Conservation (phyloP, 1,140 invertebrate species). For the Neodiprion pinetum region DNA sequence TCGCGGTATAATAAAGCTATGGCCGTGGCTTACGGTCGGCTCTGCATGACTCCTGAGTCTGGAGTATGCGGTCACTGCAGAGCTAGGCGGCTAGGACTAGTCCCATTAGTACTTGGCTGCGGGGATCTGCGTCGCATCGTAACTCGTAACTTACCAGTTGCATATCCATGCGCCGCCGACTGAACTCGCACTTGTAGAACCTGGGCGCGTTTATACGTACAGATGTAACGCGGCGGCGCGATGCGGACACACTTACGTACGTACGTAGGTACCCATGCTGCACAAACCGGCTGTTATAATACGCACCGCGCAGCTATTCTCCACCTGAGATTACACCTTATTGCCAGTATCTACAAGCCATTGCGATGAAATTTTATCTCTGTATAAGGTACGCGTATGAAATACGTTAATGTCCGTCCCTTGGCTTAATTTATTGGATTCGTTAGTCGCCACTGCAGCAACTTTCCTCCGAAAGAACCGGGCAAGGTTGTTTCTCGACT, state of each 20-base stretch:
- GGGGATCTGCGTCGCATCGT: constrained; percentile 34
- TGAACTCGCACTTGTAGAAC: constrained; percentile 34
- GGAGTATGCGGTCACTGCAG: neutral
- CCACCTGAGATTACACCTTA: neutral
- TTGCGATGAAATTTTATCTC: neutral
- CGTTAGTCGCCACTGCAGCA: neutral
- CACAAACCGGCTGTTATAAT: too few relatives aligned
- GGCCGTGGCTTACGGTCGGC: too few relatives aligned
- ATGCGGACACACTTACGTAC: too few relatives aligned
- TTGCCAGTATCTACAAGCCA: neutral
- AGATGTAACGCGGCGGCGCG: too few relatives aligned
- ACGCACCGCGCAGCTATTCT: too few relatives aligned
- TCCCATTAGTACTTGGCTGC: constrained; percentile 40
- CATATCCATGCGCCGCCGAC: constrained; percentile 16
- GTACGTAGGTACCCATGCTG: too few relatives aligned
- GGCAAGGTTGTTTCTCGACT: neutral
- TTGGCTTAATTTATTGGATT: neutral
- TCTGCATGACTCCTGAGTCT: neutral
- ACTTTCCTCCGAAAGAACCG: neutral
- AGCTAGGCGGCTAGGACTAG: constrained; percentile 35
- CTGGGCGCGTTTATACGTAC: too few relatives aligned
- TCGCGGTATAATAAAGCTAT: too few relatives aligned
- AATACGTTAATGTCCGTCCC: constrained; percentile 1
- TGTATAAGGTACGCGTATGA: neutral
- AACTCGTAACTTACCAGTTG: constrained; percentile 43